Evolutionary conservation across 2,888 invertebrate genomes (phyloP), one percentile per base, ranked within the genome.

Genomic region (Aphidius colemani): DNA sequence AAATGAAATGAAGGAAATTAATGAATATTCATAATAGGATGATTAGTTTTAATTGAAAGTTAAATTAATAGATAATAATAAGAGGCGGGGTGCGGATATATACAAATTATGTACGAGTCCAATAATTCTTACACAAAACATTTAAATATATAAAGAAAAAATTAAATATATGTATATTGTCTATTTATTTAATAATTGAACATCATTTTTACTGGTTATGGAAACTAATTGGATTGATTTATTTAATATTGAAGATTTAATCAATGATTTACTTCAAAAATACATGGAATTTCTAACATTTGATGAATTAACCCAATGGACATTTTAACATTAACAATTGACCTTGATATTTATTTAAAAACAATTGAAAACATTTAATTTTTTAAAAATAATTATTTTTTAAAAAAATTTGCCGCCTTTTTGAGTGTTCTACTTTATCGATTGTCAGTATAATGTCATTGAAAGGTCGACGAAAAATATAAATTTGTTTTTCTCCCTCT

Each of bases 51-150:
- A 30, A 30, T 30, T 30, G 53, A 10, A n/a, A 30, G 44, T 43
- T 2, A 56, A 6, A 39, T 60, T 49, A 46, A 45, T 45, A 45
- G 18, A 39, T 39, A 39, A 48, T 46, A n/a, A 39, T 51, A 59
- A 48, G 59, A 51, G 39, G 39, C 44, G 50, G 50, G 51, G 46
- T 59, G 51, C 50, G 44, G 46, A 53, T 39, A 0, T 30, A 30
- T 45, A 44, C 43, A 53, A 39, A 56, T 50, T 60, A 61, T 70
- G 70, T 69, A 67, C 65, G 70, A 66, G 63, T 69, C 59, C 53
- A 67, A 70, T 69, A 67, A 67, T 67, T 70, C 66, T 70, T 67
- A 66, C 67, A 66, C 63, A 60, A 61, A 67, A 63, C 11, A 50
- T 5, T 11, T 6, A 11, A 18, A 8, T 7, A 50, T 7, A 50